Evolutionary conservation across 2,888 invertebrate species (phyloP), one percentile per base, ranked within the genome.

Genomic region (Caenorhabditis japonica): DNA sequence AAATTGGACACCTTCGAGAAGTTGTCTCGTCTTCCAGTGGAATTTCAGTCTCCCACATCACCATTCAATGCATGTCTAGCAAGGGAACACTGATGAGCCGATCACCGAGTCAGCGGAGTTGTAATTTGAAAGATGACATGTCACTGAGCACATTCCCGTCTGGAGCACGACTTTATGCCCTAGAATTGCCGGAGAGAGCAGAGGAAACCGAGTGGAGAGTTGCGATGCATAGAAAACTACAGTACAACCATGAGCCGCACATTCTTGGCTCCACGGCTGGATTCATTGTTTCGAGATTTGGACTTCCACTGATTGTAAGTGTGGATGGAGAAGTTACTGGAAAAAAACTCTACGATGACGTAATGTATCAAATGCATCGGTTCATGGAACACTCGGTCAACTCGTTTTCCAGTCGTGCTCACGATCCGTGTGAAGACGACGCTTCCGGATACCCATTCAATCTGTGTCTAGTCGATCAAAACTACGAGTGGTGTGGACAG

Each of bases 371-470:
- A 43, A 77, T 79, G 75, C 68, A 68, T 33, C 73, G 80, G 8
- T 77, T 80, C 51, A 80, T 80, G 76, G 75, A 73, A 27, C 55
- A 64, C 12, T 64, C 76, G 0, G 71, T 75, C 2, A 73, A 75
- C 17, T 72, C 75, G 2, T 76, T 75, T 33, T 73, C 81, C 0
- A 81, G 73, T 43, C 47, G 84, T 70, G 84, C 84, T 13, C 73
- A 77, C 33, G 84, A 84, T 75, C 83, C 84, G 75, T 82, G 95
- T 90, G 94, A 95, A 90, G 94, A 94, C 84, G 90, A 94, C 60
- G 93, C 94, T 33, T 94, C 94, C 90, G 94, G 94, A 89, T 95
- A 94, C 89, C 95, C 95, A 56, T 95, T 95, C 90, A 92, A 92
- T 72, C 89, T 95, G 88, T 92, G 94, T 80, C 91, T 93, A 25